Base-by-base conservation (phyloP, 2,113 vertebrate genomes). In the Rynchops niger region DNA sequence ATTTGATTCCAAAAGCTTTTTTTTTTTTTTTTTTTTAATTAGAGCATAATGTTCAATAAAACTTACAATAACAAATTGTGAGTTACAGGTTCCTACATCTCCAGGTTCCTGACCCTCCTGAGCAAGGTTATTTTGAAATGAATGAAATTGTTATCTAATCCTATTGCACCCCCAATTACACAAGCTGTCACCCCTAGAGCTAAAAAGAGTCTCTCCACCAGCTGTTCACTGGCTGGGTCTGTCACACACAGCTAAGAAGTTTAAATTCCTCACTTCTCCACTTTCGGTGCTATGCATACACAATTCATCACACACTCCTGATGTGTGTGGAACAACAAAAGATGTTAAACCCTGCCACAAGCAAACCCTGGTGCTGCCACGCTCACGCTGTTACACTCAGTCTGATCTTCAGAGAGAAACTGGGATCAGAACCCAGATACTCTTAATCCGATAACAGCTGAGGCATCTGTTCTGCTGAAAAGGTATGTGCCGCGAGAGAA, bases 181-280 rank as follows among this genome's bases (percentile, higher is more conserved):
- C 77, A 89, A 95, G 84, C 91, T 95, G 66, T 61, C 62, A 91
- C 91, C 85, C 84, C 82, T 43, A 17, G 32, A 91, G 91, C 96
- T 93, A 93, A 93, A 93, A 79, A 74, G 83, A 81, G 88, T 87
- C 83, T 84, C 73, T 89, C 86, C 42, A 90, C 93, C 93, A 95
- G 96, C 95, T 95, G 93, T 90, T 95, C 89, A 47, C 95, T 71
- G 52, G 55, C 22, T 52, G 34, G 66, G 74, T 67, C 91, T 71
- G 47, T 90, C 66, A 88, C 71, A 91, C n/a, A 29, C 50, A 85
- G 78, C 66, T 97, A 82, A 95, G 76, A 82, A 80, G 74, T 95
- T 93, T 94, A 96, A 82, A 96, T 94, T 97, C 70, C 53, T 49
- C 84, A 82, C 66, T 94, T 85, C 6, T 86, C 42, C 58, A 83